Base-by-base conservation (phyloP, 2,888 invertebrate species). In the Caenorhabditis virilis region DNA sequence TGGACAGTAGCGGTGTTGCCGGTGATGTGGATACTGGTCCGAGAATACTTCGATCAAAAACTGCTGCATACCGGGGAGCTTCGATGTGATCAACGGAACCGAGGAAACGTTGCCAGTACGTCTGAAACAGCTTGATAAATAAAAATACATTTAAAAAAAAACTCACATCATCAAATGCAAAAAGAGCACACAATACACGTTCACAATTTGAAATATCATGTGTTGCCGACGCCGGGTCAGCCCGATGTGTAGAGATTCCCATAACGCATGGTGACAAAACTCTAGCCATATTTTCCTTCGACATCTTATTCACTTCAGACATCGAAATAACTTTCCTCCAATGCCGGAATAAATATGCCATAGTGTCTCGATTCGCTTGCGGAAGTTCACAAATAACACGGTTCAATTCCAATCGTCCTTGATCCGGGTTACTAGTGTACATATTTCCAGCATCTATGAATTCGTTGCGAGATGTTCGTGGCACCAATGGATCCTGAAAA, bases 181-280 rank as follows among this genome's bases (percentile, higher is more conserved):
- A 69, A 1, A 79, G 64, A 5, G 61, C 68, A 15, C 57, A 47
- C 56, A 79, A 53, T 7, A 76, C 69, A 7, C 61, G 39, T 48
- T 69, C 55, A 22, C 63, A 56, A 47, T 74, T 68, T 47, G 55
- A 53, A 13, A 65, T 53, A 39, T 74, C 70, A 16, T 56, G 51
- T 22, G 42, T 38, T 13, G 62, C 67, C 16, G 48, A 54, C 4
- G 51, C 65, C 42, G 65, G 46, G 2, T 63, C 57, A n/a, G 33
- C 16, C 20, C 52, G 45, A n/a, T 43, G 39, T 20, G 51, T 35
- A 2, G 59, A 50, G 15, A 50, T 43, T 22, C 69, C 93, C 22
- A 97, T 90, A 49, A 97, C 88, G 1, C 94, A 95, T 1, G 95
- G 95, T 0, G 91, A 95, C 85, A 97, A 93, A 27, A 95, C 89